Conservation (phyloP, 2,113 vertebrate species). For the rabbit (Oryctolagus cuniculus) region DNA sequence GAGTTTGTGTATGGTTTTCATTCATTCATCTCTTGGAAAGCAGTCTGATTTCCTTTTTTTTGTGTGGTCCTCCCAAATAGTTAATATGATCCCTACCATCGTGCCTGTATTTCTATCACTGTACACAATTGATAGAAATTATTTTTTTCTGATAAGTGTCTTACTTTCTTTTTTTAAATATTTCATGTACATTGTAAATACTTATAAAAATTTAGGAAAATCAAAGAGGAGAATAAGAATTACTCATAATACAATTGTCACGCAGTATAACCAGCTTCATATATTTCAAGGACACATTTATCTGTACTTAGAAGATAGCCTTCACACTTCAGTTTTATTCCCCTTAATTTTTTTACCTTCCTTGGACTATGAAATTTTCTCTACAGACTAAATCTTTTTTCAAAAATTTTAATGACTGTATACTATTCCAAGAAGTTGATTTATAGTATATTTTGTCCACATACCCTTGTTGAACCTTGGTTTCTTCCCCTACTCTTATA, state of each 20-base stretch:
- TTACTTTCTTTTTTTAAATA: background rate
- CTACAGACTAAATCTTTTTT: background rate
- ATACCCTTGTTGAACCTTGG: background rate
- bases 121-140: background rate
- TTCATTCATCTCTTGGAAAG: background rate
- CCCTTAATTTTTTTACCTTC: background rate
- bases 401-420: background rate
- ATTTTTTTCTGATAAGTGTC: background rate
- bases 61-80: background rate
- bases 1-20: background rate
- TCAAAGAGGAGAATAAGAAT: constrained; percentile 4
- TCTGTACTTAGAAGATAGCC: background rate
- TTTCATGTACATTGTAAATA: background rate
- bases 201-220: background rate
- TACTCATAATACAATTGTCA: background rate
- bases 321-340: background rate
- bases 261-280: background rate
- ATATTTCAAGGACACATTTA: constrained; percentile 21
- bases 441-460: constrained; percentile 3
- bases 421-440: background rate
- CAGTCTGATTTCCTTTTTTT: background rate
- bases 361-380: background rate
- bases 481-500: background rate
- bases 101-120: background rate
- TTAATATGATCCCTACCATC: background rate